Base-by-base conservation (phyloP, 35 echinoderm and acorn worm genomes). In the Eucidaris tribuloides region DNA sequence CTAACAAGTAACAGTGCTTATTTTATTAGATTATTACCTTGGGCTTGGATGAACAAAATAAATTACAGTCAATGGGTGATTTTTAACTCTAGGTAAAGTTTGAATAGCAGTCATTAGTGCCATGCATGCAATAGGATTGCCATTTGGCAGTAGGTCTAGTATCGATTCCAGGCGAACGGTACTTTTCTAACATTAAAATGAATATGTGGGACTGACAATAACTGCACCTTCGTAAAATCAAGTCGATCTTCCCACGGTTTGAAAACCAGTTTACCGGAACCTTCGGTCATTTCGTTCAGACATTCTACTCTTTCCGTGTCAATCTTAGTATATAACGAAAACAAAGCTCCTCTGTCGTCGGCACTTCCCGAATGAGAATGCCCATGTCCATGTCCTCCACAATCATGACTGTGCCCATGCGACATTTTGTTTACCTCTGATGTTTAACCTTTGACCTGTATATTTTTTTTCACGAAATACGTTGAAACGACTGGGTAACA, bases 201-300 rank as follows among this genome's bases (percentile, higher is more conserved):
- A 74, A 25, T 41, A 36, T 13, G 25, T 74, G 68, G 68, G 37
- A 41, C 68, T 35, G n/a, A 74, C 36, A 18, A 42, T 22, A 19
- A 17, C 1, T 40, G n/a, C n/a, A 91, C 96, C 96, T 99, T 99
- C 44, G 86, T 79, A 58, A 68, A 87, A 79, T 88, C 83, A 7
- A 93, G 79, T 42, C 96, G 78, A 44, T 90, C 56, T 25, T 99
- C 96, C 96, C 96, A 99, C 14, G 96, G 82, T 77, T 99, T 99
- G 82, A 99, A 99, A 15, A 99, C 91, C 15, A 85, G 58, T 66
- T 99, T 99, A 4, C 96, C 96, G 37, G 96, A 99, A 36, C 90
- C 96, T 7, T 99, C 90, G 0, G 36, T 58, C 3, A 62, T 79
- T 72, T 99, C 96, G 65, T 99, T 99, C 45, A 99, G 78, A 61